Evolutionary conservation across 2,113 vertebrate species (phyloP).

Genomic region (Steatornis caripensis): DNA sequence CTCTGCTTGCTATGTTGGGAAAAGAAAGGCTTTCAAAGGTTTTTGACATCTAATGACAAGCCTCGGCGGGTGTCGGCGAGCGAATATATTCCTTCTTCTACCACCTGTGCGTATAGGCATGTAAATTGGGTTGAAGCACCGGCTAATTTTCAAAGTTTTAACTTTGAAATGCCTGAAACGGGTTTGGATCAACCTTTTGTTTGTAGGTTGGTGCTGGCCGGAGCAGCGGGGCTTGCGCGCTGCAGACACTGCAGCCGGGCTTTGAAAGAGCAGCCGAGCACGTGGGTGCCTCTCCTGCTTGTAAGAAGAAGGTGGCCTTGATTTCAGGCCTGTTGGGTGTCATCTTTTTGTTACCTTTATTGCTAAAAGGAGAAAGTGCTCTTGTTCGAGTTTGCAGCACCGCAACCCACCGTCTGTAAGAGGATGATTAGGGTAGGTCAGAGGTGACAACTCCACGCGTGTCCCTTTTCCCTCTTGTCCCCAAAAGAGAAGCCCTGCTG

Average conservation of each 20-base stretch:
- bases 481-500: background rate
- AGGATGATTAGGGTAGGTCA: background rate
- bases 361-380: background rate
- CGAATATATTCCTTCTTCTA: background rate
- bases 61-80: background rate
- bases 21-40: background rate
- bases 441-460: too few relatives aligned
- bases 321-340: too few relatives aligned
- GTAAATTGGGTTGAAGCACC: background rate
- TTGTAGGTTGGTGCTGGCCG: background rate
- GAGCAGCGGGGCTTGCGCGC: background rate
- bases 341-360: background rate
- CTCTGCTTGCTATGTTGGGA: background rate
- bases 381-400: background rate
- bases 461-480: background rate
- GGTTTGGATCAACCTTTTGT: background rate
- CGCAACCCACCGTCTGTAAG: background rate
- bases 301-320: background rate
- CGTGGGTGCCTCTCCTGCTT: fast-evolving
- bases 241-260: background rate
- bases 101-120: background rate
- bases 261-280: background rate
- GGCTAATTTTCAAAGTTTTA: background rate
- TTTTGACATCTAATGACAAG: background rate
- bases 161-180: background rate